Evolutionary conservation across 2,888 invertebrate genomes (phyloP).

Genomic region (Apotomis capreana): DNA sequence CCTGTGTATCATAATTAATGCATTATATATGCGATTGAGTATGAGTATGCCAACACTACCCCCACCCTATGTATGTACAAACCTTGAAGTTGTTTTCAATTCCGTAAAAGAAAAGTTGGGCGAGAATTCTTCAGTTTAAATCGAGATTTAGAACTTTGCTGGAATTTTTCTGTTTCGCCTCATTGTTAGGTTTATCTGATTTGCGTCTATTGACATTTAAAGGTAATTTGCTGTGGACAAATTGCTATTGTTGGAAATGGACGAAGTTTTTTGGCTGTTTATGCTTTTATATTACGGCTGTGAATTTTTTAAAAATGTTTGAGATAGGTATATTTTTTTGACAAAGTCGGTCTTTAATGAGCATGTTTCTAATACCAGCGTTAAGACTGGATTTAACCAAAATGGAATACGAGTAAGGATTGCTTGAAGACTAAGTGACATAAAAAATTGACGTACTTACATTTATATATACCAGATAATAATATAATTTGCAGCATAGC

Average conservation of each 20-base stretch:
- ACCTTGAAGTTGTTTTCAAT: slow-evolving; percentile 49
- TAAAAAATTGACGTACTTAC: too few relatives aligned
- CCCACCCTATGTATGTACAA: slow-evolving; percentile 43
- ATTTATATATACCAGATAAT: too few relatives aligned
- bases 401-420: too few relatives aligned
- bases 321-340: background rate
- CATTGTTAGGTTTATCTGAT: slow-evolving; percentile 23
- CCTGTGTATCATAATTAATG: too few relatives aligned
- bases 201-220: slow-evolving; percentile 16
- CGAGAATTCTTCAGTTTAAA: slow-evolving; percentile 36
- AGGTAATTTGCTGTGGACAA: slow-evolving; percentile 12
- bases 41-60: slow-evolving; percentile 35
- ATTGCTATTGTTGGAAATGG: slow-evolving; percentile 15
- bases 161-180: slow-evolving; percentile 3
- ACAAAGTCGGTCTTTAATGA: too few relatives aligned
- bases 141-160: slow-evolving; percentile 33
- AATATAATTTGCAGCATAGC: too few relatives aligned
- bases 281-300: background rate
- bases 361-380: too few relatives aligned
- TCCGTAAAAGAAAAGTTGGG: slow-evolving; percentile 47
- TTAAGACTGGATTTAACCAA: too few relatives aligned
- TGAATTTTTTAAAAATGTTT: background rate
- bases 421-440: too few relatives aligned
- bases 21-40: background rate
- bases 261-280: background rate